These are phyloP conservation scores for Mionectes macconnelli DNA, from an alignment of 2,113 vertebrate species.

Conservation along the genomic window DNA sequence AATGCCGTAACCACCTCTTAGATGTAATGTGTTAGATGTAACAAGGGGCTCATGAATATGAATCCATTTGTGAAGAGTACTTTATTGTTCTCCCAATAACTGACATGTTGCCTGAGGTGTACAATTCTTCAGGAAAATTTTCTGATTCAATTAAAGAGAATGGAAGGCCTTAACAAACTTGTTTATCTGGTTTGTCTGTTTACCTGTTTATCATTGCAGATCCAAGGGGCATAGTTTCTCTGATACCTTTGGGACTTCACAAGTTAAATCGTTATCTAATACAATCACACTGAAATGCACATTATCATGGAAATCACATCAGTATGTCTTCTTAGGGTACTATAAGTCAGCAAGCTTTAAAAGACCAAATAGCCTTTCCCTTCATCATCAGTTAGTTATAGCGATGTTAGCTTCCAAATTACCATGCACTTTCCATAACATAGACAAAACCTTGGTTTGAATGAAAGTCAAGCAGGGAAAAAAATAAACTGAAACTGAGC, in stretches of 20 bases:
- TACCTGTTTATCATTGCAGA: not conserved
- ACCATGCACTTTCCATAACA: not conserved
- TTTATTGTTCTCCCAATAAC: not conserved
- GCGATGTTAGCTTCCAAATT: not conserved
- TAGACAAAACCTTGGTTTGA: not conserved
- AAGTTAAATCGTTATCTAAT: not conserved
- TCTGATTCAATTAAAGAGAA: not conserved
- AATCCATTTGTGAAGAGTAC: not conserved
- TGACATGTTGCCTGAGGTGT: not conserved
- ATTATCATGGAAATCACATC: not conserved
- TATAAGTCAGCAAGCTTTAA: not conserved
- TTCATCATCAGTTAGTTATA: not conserved
- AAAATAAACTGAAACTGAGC: not conserved
- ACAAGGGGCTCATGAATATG: not conserved
- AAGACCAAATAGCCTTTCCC: not conserved
- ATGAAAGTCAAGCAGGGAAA: not conserved
- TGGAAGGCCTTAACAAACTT: not conserved
- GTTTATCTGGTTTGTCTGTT: slow-evolving; percentile 14
- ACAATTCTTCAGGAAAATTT: not conserved
- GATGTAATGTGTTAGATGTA: not conserved
- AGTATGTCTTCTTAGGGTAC: not conserved
- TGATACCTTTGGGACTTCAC: not conserved
- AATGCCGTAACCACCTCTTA: not conserved
- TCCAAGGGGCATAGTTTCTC: not conserved
- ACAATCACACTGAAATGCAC: not conserved